Base-by-base conservation (phyloP, 2,113 vertebrate species). In the Phodopus roborovskii region DNA sequence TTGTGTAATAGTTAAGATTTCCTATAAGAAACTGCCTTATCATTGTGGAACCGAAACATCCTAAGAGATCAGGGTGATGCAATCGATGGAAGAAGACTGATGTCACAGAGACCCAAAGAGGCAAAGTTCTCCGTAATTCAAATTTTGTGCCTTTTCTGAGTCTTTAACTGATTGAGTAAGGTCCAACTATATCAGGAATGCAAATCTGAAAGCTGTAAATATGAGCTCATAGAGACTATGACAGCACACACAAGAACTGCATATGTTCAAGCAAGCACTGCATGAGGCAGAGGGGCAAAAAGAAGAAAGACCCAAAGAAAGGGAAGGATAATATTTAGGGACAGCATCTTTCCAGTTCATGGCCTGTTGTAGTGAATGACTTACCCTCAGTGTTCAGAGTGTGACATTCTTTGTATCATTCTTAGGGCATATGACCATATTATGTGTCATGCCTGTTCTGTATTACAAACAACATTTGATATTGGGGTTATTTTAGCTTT, bases 291-390 rank as follows among this genome's bases (percentile, higher is more conserved):
- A 20, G 7, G 19, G 24, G 1, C 3, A 56, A 2, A 15, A 0
- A 48, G 73, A 4, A 19, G 11, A 77, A 3, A 33, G 7, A 22
- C 1, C 53, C 30, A 3, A 58, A 33, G 9, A 2, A 8, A 36
- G 24, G 11, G 36, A 1, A 33, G 53, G 28, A 60, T 1, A 30
- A 9, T 19, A 26, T 19, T 1, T 6, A 50, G 3, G 0, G 56
- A 28, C 26, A 7, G 4, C 7, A 3, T 20, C 20, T 7, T 33
- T 20, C 2, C 4, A 1, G 5, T 64, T 10, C 1, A 0, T 0
- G 3, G 24, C 70, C 1, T 28, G 0, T 19, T 5, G 6, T 36
- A 45, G 50, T 12, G 26, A 78, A n/a, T 22, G 7, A 7, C 11
- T 92, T 87, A 53, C 50, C 39, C 26, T 2, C 11, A 60, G 6